phyloP scores from a whole-genome alignment of 1,140 invertebrate genomes.

The Drosophila bifasciata region DNA sequence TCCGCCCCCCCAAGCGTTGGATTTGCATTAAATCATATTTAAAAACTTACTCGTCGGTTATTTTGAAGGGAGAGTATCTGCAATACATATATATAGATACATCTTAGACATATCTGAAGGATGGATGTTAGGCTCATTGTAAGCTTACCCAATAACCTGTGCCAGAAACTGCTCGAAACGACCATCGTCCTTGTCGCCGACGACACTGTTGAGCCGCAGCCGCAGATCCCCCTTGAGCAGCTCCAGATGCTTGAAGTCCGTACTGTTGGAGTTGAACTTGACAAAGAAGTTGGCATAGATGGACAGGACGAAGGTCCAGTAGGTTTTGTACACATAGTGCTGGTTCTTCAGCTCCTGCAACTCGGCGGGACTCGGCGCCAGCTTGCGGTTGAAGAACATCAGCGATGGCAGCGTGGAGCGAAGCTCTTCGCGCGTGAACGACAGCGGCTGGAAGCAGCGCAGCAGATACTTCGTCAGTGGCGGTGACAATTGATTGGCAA shows the following conservation, averaged over 20 bases:
- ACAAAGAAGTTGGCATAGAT: slow-evolving; percentile 82
- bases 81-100: neutral
- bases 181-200: slow-evolving; percentile 73
- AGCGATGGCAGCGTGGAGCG: slow-evolving; percentile 75
- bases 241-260: slow-evolving; percentile 69
- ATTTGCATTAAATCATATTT: too few species aligned
- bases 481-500: slow-evolving; percentile 77
- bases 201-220: slow-evolving; percentile 62
- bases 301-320: slow-evolving; percentile 81
- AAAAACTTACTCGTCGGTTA: slow-evolving; percentile 76
- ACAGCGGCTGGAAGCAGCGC: slow-evolving; percentile 77
- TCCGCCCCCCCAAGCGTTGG: too few species aligned
- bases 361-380: slow-evolving; percentile 73
- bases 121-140: neutral
- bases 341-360: slow-evolving; percentile 74
- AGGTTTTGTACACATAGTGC: slow-evolving; percentile 82
- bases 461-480: slow-evolving; percentile 71
- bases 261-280: slow-evolving; percentile 66
- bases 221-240: slow-evolving; percentile 70
- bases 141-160: slow-evolving; percentile 72
- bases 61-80: slow-evolving; percentile 78
- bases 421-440: slow-evolving; percentile 74
- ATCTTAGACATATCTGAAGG: neutral
- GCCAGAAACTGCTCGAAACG: slow-evolving; percentile 78
- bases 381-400: slow-evolving; percentile 80